A percentile compares a stretch with the other conserved stretches of the same genome.
These are phyloP conservation scores for Rafetus swinhoei DNA, from an alignment of 2,113 vertebrate genomes.

Conservation along the genomic window DNA sequence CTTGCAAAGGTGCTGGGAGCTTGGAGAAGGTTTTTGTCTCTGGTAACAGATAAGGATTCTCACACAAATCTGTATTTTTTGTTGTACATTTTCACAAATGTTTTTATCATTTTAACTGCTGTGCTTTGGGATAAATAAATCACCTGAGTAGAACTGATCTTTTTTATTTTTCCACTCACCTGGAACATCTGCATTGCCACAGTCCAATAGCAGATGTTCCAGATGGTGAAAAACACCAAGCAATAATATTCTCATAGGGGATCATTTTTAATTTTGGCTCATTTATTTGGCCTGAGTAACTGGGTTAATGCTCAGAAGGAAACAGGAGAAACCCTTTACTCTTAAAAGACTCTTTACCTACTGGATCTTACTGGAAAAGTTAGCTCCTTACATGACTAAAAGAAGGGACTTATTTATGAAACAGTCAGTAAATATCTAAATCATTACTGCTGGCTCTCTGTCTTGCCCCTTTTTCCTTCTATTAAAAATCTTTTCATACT, in stretches of 20 bases:
- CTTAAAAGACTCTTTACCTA: not conserved
- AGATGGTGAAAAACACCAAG: not conserved
- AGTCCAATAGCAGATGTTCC: not conserved
- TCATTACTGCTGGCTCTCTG: not conserved
- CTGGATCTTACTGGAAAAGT: not conserved
- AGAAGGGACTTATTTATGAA: not conserved
- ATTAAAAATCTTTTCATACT: not conserved
- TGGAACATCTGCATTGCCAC: not conserved
- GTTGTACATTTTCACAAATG: fast-evolving
- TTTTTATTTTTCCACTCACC: not conserved
- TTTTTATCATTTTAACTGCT: not conserved
- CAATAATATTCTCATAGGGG: not conserved
- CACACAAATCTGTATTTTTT: not conserved
- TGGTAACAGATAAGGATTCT: not conserved
- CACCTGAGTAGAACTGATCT: not conserved
- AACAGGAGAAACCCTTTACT: not conserved
- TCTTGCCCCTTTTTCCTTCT: not conserved
- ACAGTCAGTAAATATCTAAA: not conserved
- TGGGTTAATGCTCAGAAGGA: not conserved
- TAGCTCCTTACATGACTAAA: not conserved
- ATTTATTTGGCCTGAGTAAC: not conserved
- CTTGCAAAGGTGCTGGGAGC: not conserved
- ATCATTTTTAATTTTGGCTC: not conserved
- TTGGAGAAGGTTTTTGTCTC: not conserved
- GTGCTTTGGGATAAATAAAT: not conserved